A percentile compares a stretch with the other conserved stretches of the same genome.
These are phyloP conservation scores for Chaetops frenatus DNA, from an alignment of 2,113 vertebrate genomes.

Conservation along the genomic window DNA sequence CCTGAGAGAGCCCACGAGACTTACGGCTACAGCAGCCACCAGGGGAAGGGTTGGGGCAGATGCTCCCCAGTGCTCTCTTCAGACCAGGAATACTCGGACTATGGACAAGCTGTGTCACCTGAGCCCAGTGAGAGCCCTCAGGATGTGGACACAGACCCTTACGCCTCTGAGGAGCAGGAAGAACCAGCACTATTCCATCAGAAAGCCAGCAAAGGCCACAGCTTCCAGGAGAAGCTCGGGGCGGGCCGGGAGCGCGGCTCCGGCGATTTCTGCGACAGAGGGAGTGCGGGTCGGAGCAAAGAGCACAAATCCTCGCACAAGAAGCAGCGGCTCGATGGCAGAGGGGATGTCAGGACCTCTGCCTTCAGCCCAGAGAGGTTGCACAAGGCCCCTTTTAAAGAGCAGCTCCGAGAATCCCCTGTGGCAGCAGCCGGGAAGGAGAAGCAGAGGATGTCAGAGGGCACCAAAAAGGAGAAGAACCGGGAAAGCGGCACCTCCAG, in stretches of 20 bases:
- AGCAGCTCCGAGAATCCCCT: slow-evolving; percentile 47
- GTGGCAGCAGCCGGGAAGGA: slow-evolving; percentile 48
- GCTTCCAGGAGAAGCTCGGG: slow-evolving; percentile 60
- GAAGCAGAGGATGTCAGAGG: slow-evolving; percentile 38
- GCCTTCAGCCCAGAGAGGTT: slow-evolving; percentile 55
- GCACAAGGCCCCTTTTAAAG: slow-evolving; percentile 62
- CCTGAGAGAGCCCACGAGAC: slow-evolving; percentile 59
- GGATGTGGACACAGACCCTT: slow-evolving; percentile 59
- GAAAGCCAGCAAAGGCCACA: slow-evolving; percentile 63
- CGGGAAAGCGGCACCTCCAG: slow-evolving; percentile 44
- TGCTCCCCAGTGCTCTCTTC: slow-evolving; percentile 69
- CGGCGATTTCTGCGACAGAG: slow-evolving; percentile 72
- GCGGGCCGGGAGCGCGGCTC: slow-evolving; percentile 15
- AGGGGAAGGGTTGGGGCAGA: slow-evolving; percentile 65
- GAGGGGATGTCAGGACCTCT: slow-evolving; percentile 40
- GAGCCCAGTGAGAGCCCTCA: slow-evolving; percentile 74
- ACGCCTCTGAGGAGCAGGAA: slow-evolving; percentile 58
- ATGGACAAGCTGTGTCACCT: slow-evolving; percentile 75
- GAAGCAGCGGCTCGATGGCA: slow-evolving; percentile 51
- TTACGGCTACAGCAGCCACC: slow-evolving; percentile 41
- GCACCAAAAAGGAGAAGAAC: slow-evolving; percentile 68
- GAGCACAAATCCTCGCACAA: slow-evolving; percentile 78
- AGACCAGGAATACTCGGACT: slow-evolving; percentile 74
- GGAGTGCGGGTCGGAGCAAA: slow-evolving; percentile 66
- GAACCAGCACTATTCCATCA: slow-evolving; percentile 11